Evolutionary conservation across 2,888 invertebrate genomes (phyloP), one percentile per base, ranked within the genome.

Genomic region (Cotesia congregata): DNA sequence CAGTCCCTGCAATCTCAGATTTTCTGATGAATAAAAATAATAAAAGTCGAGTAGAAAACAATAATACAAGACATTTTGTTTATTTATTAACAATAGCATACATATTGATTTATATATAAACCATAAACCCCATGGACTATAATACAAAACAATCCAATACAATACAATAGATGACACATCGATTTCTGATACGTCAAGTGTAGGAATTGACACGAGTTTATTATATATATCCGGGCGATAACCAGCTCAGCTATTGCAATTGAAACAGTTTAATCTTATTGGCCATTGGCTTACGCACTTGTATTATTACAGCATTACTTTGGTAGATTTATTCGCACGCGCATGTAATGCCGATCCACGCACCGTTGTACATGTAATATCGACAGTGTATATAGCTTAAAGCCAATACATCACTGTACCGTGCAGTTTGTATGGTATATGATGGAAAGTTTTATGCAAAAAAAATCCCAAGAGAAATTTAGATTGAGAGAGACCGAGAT

Each of bases 201-300:
- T 15, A 38, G 41, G 30, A 65, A 73, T 73, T 73, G 73, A 73
- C 73, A 73, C 41, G 30, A 67, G 73, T 50, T 73, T 73, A 73
- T 73, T 73, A 73, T 67, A 73, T 67, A 59, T 20, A 38, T 65
- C 59, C 65, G 5, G 30, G 30, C 73, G 73, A 73, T 73, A 76
- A 75, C 79, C 75, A 78, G 79, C 73, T 17, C 75, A 78, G 79
- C 67, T 17, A 67, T n/a, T 67, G 50, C 73, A 73, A 73, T 73
- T 67, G 67, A 41, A 65, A 38, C 50, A 59, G 50, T 73, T 73
- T 67, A 67, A 73, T 64, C 78, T 80, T 76, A 81, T 79, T 77
- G 78, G 76, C 75, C 79, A 70, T 76, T 78, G 77, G 30, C 30
- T 30, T 30, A 30, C 50, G 12, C 50, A 50, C 50, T 50, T 50